Evolutionary conservation across 1,140 invertebrate species (phyloP).

Genomic region (Helicoverpa zea): DNA sequence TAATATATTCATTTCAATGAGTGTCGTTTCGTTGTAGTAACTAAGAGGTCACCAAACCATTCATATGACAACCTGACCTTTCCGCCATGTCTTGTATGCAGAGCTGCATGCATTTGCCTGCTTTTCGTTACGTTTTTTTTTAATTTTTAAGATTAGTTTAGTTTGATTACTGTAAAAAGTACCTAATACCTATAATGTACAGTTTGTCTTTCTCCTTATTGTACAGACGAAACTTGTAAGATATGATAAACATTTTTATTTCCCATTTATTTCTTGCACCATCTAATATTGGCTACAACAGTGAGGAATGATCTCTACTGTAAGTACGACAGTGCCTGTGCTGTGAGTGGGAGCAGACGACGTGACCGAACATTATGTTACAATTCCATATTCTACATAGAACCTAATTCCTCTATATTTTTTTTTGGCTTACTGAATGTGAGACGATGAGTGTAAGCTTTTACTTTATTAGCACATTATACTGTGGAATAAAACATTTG

Average conservation of each 20-base stretch:
- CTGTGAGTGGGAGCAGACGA: constrained; percentile 71
- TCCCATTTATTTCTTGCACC: constrained; percentile 92
- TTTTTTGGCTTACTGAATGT: constrained; percentile 82
- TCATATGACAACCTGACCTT: constrained; percentile 87
- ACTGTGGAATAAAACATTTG: constrained; percentile 56
- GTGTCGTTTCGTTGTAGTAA: constrained; percentile 87
- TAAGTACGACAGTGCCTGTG: constrained; percentile 88
- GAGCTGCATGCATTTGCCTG: constrained; percentile 89
- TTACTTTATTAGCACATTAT: constrained; percentile 56
- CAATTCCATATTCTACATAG: constrained; percentile 55
- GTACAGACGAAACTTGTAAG: constrained; percentile 87
- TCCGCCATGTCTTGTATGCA: constrained; percentile 88
- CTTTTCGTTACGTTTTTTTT: constrained; percentile 86
- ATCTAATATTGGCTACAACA: constrained; percentile 90
- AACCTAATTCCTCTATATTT: constrained; percentile 79
- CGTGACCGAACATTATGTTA: constrained; percentile 69
- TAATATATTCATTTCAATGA: constrained; percentile 87
- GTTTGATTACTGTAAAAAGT: constrained; percentile 86
- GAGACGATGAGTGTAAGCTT: constrained; percentile 72
- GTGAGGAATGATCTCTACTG: constrained; percentile 91
- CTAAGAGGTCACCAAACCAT: constrained; percentile 86
- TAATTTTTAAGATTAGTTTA: constrained; percentile 85
- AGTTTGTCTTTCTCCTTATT: constrained; percentile 85
- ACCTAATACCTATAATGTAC: constrained; percentile 80
- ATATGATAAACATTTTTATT: constrained; percentile 89